These are phyloP conservation scores for Aulostomus chinensis DNA, from an alignment of 2,797 vertebrate genomes.

Conservation along the genomic window DNA sequence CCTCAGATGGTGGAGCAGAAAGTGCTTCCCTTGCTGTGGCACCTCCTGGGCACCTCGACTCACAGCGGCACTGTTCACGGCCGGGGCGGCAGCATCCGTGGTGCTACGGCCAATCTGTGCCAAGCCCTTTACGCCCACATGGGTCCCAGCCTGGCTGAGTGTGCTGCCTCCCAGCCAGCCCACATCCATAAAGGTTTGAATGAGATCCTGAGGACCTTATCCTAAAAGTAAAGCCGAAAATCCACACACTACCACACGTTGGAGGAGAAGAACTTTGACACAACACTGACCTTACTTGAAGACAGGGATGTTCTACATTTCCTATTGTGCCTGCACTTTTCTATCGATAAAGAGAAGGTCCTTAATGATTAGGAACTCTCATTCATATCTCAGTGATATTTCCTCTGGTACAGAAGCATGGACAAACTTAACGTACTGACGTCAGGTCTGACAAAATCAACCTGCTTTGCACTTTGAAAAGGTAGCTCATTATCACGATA, in stretches of 20 bases:
- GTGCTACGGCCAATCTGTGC: constrained; percentile 83
- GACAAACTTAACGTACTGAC: constrained; percentile 41
- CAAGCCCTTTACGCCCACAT: constrained; percentile 86
- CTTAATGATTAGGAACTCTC: constrained; percentile 51
- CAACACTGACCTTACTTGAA: constrained; percentile 73
- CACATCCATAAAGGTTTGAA: constrained; percentile 84
- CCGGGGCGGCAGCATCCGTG: constrained; percentile 80
- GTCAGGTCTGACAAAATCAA: constrained; percentile 67
- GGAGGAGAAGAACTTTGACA: constrained; percentile 50
- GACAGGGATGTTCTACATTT: constrained; percentile 68
- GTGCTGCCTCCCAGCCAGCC: constrained; percentile 82
- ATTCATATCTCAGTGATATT: constrained; percentile 64
- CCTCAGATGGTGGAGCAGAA: constrained; percentile 89
- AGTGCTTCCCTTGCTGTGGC: constrained; percentile 89
- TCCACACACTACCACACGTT: constrained; percentile 29
- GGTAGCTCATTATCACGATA: constrained; percentile 61
- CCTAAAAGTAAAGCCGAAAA: constrained; percentile 43
- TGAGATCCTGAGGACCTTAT: constrained; percentile 78
- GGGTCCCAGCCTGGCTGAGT: constrained; percentile 80
- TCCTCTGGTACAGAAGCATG: constrained; percentile 53
- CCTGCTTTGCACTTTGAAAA: constrained; percentile 83
- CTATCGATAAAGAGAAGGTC: constrained; percentile 52
- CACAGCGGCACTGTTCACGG: constrained; percentile 82
- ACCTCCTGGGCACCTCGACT: constrained; percentile 85
- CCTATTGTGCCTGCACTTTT: constrained; percentile 83